Percentiles rank a stretch among this genome's conserved stretches.
Conservation (phyloP, 1,140 invertebrate species). For the Drosophila ambigua region DNA sequence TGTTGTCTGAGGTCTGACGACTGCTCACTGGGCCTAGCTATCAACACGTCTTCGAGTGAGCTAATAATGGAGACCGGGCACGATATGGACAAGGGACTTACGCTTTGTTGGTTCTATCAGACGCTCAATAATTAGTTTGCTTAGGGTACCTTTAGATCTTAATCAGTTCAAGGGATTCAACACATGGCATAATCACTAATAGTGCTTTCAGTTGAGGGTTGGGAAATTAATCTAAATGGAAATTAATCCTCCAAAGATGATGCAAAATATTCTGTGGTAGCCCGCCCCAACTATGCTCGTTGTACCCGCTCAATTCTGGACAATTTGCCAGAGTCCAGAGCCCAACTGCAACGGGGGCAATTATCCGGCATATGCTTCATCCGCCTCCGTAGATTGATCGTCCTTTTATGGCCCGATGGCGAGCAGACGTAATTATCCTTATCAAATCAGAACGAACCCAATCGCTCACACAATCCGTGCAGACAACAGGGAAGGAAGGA, state of each 20-base stretch:
- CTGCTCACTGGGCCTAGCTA: slow-evolving; percentile 39
- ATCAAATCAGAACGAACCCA: slow-evolving; percentile 65
- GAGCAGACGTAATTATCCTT: slow-evolving; percentile 57
- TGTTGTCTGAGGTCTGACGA: slow-evolving; percentile 24
- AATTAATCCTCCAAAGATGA: no score
- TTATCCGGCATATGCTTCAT: slow-evolving; percentile 37
- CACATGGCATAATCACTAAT: no score
- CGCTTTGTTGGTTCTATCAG: slow-evolving; percentile 29
- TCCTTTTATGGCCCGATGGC: slow-evolving; percentile 39
- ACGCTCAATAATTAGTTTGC: neutral
- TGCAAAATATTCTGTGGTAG: no score
- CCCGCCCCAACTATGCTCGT: no score
- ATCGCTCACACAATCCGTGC: slow-evolving; percentile 38
- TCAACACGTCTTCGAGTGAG: slow-evolving; percentile 67
- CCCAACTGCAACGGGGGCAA: slow-evolving; percentile 15
- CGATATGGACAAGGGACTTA: slow-evolving; percentile 38
- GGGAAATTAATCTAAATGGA: no score
- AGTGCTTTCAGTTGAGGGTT: no score
- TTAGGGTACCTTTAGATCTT: no score
- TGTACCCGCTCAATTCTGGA: no score
- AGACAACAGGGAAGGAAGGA: slow-evolving; percentile 23
- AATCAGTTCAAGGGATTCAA: no score
- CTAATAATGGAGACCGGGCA: slow-evolving; percentile 64
- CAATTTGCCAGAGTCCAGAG: neutral
- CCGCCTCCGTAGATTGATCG: slow-evolving; percentile 19